Evolutionary conservation across 2,113 vertebrate genomes (phyloP).

Genomic region (Danionella cerebrum): DNA sequence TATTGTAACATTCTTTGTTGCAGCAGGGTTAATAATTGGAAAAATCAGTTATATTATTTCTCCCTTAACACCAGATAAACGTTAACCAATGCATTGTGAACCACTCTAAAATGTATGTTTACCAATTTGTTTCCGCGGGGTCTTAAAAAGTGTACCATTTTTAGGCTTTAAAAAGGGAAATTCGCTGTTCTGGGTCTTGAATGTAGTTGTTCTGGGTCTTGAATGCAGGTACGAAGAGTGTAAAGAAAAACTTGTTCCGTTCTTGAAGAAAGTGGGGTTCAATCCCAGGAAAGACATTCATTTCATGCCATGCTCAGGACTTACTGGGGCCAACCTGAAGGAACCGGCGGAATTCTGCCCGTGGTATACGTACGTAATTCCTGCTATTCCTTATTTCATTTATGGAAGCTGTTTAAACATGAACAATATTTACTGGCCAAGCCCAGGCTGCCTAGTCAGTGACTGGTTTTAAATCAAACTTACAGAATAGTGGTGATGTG

Average conservation of each 20-base stretch:
- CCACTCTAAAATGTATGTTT: too few species aligned
- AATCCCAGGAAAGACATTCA: constrained; percentile 89
- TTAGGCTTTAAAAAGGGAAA: too few species aligned
- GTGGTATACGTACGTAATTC: constrained; percentile 82
- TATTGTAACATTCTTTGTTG: neutral
- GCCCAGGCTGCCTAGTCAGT: too few species aligned
- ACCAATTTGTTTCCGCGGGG: too few species aligned
- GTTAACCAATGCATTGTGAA: too few species aligned
- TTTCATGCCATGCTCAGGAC: constrained; percentile 87
- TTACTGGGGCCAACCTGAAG: constrained; percentile 84
- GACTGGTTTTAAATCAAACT: neutral
- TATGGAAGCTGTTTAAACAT: neutral
- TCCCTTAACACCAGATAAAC: too few species aligned
- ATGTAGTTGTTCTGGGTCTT: too few species aligned
- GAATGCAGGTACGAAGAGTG: constrained; percentile 90
- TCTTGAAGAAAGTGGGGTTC: constrained; percentile 89
- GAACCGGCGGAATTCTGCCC: constrained; percentile 76
- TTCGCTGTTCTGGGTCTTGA: too few species aligned
- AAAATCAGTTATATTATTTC: too few species aligned
- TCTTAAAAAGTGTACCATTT: too few species aligned
- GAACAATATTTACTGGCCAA: too few species aligned
- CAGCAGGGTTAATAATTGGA: too few species aligned
- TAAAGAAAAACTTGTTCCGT: constrained; percentile 88
- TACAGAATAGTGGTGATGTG: neutral
- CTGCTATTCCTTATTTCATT: neutral